Percentiles rank a stretch among this genome's conserved stretches.
Evolutionary conservation across 2,113 vertebrate genomes (phyloP).

Genomic region (Cheilinus undulatus): DNA sequence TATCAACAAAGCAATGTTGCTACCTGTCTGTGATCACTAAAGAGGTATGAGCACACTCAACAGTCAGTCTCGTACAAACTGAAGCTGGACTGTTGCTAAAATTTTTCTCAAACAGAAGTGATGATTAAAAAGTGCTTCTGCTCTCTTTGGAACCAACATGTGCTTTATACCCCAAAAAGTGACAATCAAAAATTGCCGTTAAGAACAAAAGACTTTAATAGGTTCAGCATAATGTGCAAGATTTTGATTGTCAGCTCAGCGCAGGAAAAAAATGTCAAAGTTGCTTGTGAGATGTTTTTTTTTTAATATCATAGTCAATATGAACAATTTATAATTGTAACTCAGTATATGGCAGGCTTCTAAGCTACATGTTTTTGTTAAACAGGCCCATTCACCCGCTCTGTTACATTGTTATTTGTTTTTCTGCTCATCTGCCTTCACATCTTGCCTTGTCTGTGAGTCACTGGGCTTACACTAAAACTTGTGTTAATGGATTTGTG

Average conservation of each 20-base stretch:
- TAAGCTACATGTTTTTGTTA: slow-evolving; percentile 53
- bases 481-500: slow-evolving; percentile 40
- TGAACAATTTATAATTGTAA: slow-evolving; percentile 60
- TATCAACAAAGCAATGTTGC: slow-evolving; percentile 51
- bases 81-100: slow-evolving; percentile 32
- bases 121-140: slow-evolving; percentile 19
- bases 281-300: slow-evolving; percentile 63
- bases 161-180: slow-evolving; percentile 77
- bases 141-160: slow-evolving; percentile 73
- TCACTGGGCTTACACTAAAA: slow-evolving; percentile 54
- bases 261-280: slow-evolving; percentile 42
- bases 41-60: slow-evolving; percentile 34
- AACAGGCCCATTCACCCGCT: slow-evolving; percentile 59
- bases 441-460: slow-evolving; percentile 76
- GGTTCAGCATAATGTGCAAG: slow-evolving; percentile 62
- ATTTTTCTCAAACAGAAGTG: slow-evolving; percentile 37
- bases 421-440: slow-evolving; percentile 71
- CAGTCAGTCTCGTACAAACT: slow-evolving; percentile 22
- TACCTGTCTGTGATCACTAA: slow-evolving; percentile 57
- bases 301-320: slow-evolving; percentile 61
- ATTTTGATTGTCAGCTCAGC: slow-evolving; percentile 60
- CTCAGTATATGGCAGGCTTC: slow-evolving; percentile 52
- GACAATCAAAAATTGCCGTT: slow-evolving; percentile 80
- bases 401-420: slow-evolving; percentile 50
- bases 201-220: slow-evolving; percentile 54